phyloP scores from a whole-genome alignment of 2,797 vertebrate genomes.

The Argentina silus region DNA sequence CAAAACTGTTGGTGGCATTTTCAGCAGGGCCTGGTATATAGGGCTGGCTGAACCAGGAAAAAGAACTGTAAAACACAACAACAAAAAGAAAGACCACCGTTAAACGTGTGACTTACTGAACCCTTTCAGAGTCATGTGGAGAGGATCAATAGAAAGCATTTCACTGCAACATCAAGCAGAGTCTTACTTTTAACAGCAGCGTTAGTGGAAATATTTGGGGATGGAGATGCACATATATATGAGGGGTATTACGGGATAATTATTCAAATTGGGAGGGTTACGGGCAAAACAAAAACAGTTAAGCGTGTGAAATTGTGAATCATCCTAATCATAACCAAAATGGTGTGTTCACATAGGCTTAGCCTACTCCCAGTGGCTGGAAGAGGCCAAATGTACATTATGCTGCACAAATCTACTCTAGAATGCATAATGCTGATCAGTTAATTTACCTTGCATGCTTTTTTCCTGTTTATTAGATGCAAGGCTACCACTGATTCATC shows the following conservation, averaged over 20 bases:
- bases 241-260: constrained; percentile 34
- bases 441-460: constrained; percentile 53
- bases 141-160: constrained; percentile 68
- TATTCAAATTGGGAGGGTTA: constrained; percentile 43
- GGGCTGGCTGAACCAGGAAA: constrained; percentile 99
- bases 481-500: constrained; percentile 36
- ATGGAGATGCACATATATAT: constrained; percentile 44
- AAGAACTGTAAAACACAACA: constrained; percentile 99
- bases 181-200: constrained; percentile 43
- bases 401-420: constrained; percentile 43
- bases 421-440: constrained; percentile 61
- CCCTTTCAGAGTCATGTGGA: constrained; percentile 92
- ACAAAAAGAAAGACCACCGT: constrained; percentile 99
- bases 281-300: constrained; percentile 40
- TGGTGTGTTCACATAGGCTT: constrained; percentile 15
- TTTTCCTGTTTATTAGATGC: constrained; percentile 31
- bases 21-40: constrained; percentile 99
- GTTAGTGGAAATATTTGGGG: constrained; percentile 55
- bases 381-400: constrained; percentile 28
- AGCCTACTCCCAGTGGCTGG: constrained; percentile 30
- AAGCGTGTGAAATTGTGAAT: constrained; percentile 32
- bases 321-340: constrained; percentile 42
- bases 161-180: constrained; percentile 65
- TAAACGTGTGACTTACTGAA: constrained; percentile 94
- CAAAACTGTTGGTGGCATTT: constrained; percentile 99